Evolutionary conservation across 2,797 vertebrate species (phyloP), one percentile per base, ranked within the genome.

Genomic region (Neostethus bicornis): DNA sequence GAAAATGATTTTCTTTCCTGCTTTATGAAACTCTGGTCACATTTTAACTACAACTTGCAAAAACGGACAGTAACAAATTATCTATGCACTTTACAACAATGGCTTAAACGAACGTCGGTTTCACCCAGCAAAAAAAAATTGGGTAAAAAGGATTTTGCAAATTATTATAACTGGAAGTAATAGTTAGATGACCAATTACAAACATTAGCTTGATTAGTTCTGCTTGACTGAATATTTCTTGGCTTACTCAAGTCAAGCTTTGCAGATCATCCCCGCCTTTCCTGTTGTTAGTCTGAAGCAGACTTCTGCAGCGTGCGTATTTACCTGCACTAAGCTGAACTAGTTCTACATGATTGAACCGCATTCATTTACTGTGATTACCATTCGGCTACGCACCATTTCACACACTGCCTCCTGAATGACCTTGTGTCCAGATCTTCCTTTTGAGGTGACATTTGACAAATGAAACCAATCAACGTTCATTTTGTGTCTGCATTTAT

Each of bases 351-450:
- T 75, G 67, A 61, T 57, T 66, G 63, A 46, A 26, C 77, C 63
- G 79, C 70, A 83, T 85, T 78, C 53, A 77, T 82, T 83, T 76
- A 64, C 52, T 51, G 28, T 77, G 70, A 83, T 84, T 77, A 72
- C 51, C 34, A 56, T 66, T 48, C n/a, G 0, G 69, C 64, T 83
- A 73, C 85, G 79, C 80, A 77, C 46, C 72, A 73, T 84, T 86
- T 85, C 73, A 81, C 82, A 69, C 62, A 56, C 45, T 44, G 42
- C 48, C 46, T 67, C 59, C 61, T 54, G 68, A 59, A 73, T 75
- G 68, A 81, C 81, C 77, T 77, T 77, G 70, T 75, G 53, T 75
- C 42, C 35, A 42, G 52, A 55, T 77, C 41, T 62, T 77, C 57
- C 23, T 68, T 62, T 55, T 67, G 26, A 47, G 68, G 52, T 59